These are phyloP conservation scores for Amorpha juglandis DNA, from an alignment of 2,888 invertebrate genomes.

Conservation along the genomic window DNA sequence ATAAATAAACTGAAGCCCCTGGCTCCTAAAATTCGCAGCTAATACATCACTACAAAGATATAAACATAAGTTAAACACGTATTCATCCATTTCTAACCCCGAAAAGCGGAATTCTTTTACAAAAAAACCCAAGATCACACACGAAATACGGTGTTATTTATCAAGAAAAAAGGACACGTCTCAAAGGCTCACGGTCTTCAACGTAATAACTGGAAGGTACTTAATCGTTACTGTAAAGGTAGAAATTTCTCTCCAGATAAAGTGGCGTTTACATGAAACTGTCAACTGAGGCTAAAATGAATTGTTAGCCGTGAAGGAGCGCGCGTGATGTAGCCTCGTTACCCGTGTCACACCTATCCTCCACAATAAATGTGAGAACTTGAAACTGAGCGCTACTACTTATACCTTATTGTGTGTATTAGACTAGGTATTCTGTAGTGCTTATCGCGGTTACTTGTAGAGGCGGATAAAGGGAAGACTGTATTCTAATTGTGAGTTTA, in stretches of 20 bases:
- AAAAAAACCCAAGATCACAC: neutral
- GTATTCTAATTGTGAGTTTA: too few species aligned
- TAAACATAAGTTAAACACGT: neutral
- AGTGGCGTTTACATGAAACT: constrained; percentile 39
- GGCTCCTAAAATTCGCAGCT: neutral
- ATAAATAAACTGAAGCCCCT: too few species aligned
- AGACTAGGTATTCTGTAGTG: neutral
- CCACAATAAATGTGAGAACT: constrained; percentile 45
- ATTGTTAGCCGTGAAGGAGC: constrained; percentile 47
- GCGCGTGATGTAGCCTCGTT: constrained; percentile 46
- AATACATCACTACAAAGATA: neutral
- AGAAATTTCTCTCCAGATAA: constrained; percentile 33
- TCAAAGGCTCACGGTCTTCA: constrained; percentile 17
- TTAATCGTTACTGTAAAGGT: constrained; percentile 31
- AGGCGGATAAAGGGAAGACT: too few species aligned
- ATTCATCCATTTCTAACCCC: neutral
- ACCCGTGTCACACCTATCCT: constrained; percentile 40
- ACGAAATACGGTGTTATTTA: neutral
- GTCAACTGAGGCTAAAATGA: constrained; percentile 50
- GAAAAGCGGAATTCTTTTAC: neutral
- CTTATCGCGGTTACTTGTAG: too few species aligned
- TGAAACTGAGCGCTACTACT: constrained; percentile 40
- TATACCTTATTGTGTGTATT: constrained; percentile 1
- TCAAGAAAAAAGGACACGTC: constrained; percentile 2
- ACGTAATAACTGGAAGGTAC: constrained; percentile 28